Percentiles rank a stretch among this genome's conserved stretches.
phyloP scores from a whole-genome alignment of 2,797 vertebrate genomes.

The Sylvia borin region DNA sequence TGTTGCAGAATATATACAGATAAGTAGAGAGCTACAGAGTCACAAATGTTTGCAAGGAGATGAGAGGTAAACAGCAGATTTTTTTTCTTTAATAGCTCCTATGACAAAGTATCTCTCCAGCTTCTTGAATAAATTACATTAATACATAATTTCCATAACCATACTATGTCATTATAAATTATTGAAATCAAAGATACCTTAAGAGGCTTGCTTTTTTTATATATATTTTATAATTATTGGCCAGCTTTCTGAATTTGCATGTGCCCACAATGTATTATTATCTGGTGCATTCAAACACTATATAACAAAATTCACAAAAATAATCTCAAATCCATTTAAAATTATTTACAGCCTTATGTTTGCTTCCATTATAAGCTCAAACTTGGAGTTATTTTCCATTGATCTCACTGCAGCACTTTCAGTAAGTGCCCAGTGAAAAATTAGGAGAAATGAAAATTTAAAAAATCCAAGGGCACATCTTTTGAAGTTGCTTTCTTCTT shows the following conservation, averaged over 20 bases:
- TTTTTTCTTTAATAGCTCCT: not conserved
- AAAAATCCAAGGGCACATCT: not conserved
- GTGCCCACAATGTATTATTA: not conserved
- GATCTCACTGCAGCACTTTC: not conserved
- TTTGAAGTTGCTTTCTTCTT: not conserved
- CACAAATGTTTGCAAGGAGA: not conserved
- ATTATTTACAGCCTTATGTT: not conserved
- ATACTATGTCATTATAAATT: not conserved
- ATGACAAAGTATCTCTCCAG: not conserved
- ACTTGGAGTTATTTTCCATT: not conserved
- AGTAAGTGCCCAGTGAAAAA: not conserved
- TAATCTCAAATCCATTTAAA: slow-evolving; percentile 2
- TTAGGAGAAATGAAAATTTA: not conserved
- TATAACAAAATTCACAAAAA: not conserved
- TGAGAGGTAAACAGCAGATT: not conserved
- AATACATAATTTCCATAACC: not conserved
- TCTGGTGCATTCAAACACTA: not conserved
- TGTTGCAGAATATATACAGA: not conserved
- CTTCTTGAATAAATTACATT: not conserved
- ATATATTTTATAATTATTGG: not conserved
- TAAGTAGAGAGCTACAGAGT: not conserved
- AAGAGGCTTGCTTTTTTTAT: not conserved
- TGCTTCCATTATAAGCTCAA: not conserved
- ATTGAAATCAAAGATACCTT: not conserved
- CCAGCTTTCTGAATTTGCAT: not conserved